Percentiles rank a stretch among this genome's conserved stretches.
phyloP scores from a whole-genome alignment of 92 coral and sea anemone genomes.

The Parazoanthus swiftii region DNA sequence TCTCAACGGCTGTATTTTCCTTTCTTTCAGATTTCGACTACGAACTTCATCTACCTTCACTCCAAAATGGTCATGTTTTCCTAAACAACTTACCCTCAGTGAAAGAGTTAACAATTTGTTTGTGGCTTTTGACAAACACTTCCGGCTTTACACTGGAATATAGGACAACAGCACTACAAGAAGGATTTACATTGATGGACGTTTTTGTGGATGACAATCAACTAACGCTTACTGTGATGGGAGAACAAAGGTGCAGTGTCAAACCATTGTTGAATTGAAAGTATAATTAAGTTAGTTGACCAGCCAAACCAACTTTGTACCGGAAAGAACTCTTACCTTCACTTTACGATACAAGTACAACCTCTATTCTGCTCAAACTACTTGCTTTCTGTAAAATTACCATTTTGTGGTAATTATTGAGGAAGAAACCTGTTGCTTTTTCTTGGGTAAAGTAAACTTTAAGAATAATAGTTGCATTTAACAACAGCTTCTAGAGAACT shows the following conservation, averaged over 20 bases:
- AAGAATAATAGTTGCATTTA: no score
- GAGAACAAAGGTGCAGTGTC: background rate
- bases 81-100: background rate
- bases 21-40: background rate
- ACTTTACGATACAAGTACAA: no score
- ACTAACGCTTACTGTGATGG: background rate
- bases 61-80: background rate
- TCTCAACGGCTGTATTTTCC: background rate
- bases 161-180: background rate
- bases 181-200: background rate
- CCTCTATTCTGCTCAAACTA: no score
- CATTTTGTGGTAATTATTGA: no score
- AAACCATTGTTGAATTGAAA: background rate
- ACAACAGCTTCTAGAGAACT: no score
- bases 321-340: background rate
- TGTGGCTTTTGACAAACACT: constrained; percentile 21
- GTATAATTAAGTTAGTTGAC: background rate
- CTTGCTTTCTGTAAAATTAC: no score
- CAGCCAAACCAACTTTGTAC: no score
- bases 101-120: background rate
- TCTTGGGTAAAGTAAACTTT: no score
- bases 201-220: background rate
- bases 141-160: constrained; percentile 5
- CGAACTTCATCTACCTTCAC: constrained; percentile 7
- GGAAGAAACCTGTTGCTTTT: no score